A percentile compares a stretch with the other conserved stretches of the same genome.
Evolutionary conservation across 1,140 invertebrate species (phyloP).

Genomic region (Nasonia giraulti): DNA sequence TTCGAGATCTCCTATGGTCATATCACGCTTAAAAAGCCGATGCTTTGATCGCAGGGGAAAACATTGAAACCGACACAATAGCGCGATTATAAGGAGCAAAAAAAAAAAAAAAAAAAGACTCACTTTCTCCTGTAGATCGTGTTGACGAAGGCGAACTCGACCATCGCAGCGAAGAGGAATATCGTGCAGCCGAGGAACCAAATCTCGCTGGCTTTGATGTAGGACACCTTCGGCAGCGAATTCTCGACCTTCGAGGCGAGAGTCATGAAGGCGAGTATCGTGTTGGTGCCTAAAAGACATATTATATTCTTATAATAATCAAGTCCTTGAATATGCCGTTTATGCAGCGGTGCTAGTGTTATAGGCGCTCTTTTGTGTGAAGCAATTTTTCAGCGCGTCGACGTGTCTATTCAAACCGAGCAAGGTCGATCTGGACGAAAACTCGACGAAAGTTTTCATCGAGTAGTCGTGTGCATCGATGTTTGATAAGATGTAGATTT

Average conservation of each 20-base stretch:
- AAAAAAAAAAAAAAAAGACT: slow-evolving; percentile 54
- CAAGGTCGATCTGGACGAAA: slow-evolving; percentile 21
- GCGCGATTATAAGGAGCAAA: too few relatives aligned
- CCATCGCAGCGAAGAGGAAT: slow-evolving; percentile 89
- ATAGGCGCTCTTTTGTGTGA: too few relatives aligned
- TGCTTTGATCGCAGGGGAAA: too few relatives aligned
- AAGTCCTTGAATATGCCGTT: slow-evolving; percentile 20
- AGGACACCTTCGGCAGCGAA: slow-evolving; percentile 90
- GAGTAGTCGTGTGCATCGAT: too few relatives aligned
- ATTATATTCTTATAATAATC: slow-evolving; percentile 19
- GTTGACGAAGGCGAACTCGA: slow-evolving; percentile 93
- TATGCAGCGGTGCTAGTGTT: too few relatives aligned
- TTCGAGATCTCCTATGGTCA: too few relatives aligned
- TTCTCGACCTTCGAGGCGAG: slow-evolving; percentile 87
- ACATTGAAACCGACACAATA: too few relatives aligned
- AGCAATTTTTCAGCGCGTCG: background rate
- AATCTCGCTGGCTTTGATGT: slow-evolving; percentile 92
- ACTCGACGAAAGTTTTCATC: too few relatives aligned
- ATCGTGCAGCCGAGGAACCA: slow-evolving; percentile 91
- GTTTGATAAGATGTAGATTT: too few relatives aligned
- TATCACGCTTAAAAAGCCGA: too few relatives aligned
- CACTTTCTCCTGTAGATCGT: slow-evolving; percentile 90
- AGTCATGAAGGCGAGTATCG: slow-evolving; percentile 91
- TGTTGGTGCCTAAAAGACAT: slow-evolving; percentile 81
- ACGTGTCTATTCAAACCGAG: background rate